Base-by-base conservation (phyloP, 2,888 invertebrate genomes). In the Apamea monoglypha region DNA sequence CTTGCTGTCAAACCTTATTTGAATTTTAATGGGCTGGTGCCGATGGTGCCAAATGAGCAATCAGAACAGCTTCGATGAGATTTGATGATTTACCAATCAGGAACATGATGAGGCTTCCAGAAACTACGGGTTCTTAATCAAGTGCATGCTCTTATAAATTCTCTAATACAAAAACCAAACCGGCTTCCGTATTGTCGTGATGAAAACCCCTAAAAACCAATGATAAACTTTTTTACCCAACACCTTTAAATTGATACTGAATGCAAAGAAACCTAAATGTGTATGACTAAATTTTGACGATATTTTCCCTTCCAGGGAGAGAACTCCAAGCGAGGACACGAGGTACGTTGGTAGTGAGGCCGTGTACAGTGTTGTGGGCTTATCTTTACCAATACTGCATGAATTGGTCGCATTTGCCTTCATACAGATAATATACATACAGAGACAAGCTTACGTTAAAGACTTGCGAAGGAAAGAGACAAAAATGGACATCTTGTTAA, bases 281-380 rank as follows among this genome's bases (percentile, higher is more conserved):
- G 69, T 79, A 67, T 78, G 66, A 87, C 72, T 84, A 76, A 76
- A 86, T 89, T 78, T 82, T 89, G 80, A 88, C 86, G 67, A 76
- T 88, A 81, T 89, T 89, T 89, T 89, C 89, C 89, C 89, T 89
- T 89, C 59, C 89, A 89, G 89, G 89, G 89, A 87, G 89, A 89
- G 76, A 89, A 88, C 89, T 89, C 89, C 83, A 89, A 89, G 69
- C 86, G 89, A 86, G 89, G 88, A 89, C 86, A 88, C 47, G 89
- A 89, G 89, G 89, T 89, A 89, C 81, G 89, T 89, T 80, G 70
- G 84, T 88, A 89, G 86, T 69, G 66, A 82, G 78, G 78, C 86
- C 86, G 78, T 88, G 88, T 83, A 82, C 78, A 89, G 77, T 83
- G 79, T 87, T 83, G 86, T 89, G 81, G 82, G 86, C 86, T 88